Evolutionary conservation across 2,888 invertebrate species (phyloP).

Genomic region (Melanargia galathea): DNA sequence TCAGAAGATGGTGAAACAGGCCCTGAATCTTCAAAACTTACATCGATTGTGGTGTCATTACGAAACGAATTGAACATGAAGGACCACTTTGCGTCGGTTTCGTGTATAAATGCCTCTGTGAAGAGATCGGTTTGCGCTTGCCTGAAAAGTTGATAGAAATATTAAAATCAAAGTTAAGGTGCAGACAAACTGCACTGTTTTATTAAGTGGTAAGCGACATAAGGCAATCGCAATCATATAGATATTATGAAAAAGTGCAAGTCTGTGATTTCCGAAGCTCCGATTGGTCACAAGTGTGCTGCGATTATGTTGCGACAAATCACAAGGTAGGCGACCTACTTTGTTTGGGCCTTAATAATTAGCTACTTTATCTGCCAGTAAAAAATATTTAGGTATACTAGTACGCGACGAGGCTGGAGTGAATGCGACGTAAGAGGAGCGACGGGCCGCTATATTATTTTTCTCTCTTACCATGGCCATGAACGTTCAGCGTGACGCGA

Average conservation of each 20-base stretch:
- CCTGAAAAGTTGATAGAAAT: slow-evolving; percentile 53
- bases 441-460: neutral
- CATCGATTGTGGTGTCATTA: slow-evolving; percentile 72
- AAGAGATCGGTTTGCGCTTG: slow-evolving; percentile 65
- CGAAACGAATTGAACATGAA: slow-evolving; percentile 79
- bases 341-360: too few species aligned
- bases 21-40: slow-evolving; percentile 48
- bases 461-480: slow-evolving; percentile 79
- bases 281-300: too few species aligned
- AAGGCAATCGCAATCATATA: too few species aligned
- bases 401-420: too few species aligned
- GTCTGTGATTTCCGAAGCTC: too few species aligned
- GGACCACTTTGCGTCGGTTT: slow-evolving; percentile 86
- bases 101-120: slow-evolving; percentile 82
- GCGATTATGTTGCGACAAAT: too few species aligned
- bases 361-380: too few species aligned
- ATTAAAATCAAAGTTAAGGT: neutral
- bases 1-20: too few species aligned
- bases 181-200: neutral
- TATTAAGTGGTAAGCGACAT: neutral
- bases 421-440: too few species aligned
- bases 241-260: too few species aligned
- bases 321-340: too few species aligned
- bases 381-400: too few species aligned
- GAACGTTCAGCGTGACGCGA: slow-evolving; percentile 80